phyloP scores from a whole-genome alignment of 1,140 invertebrate genomes.

The Melitaea cinxia region DNA sequence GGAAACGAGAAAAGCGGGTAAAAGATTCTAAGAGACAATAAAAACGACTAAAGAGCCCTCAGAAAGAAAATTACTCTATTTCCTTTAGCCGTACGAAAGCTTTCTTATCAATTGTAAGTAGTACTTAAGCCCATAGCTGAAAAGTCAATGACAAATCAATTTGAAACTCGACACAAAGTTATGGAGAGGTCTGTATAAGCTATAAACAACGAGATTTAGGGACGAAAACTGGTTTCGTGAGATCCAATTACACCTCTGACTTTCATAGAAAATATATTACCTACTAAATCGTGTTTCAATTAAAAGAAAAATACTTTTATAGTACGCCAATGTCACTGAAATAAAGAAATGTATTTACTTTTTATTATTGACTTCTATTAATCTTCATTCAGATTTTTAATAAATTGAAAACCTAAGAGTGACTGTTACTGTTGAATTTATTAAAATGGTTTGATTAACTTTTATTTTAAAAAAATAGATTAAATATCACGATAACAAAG shows the following conservation, averaged over 20 bases:
- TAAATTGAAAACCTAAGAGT: too few relatives aligned
- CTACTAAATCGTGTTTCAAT: neutral
- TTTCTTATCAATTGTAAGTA: slow-evolving; percentile 34
- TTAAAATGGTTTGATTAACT: too few relatives aligned
- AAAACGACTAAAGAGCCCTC: slow-evolving; percentile 41
- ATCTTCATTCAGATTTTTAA: too few relatives aligned
- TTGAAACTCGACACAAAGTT: slow-evolving; percentile 4
- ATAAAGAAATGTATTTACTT: neutral
- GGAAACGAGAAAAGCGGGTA: slow-evolving; percentile 35
- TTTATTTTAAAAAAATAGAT: too few relatives aligned
- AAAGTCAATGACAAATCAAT: slow-evolving; percentile 30
- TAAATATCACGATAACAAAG: too few relatives aligned
- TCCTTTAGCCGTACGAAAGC: slow-evolving; percentile 23
- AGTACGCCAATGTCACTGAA: neutral
- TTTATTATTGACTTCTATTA: too few relatives aligned
- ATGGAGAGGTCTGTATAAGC: neutral
- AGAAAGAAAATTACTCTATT: slow-evolving; percentile 39
- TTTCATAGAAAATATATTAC: too few relatives aligned
- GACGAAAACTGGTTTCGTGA: neutral
- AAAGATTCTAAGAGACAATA: slow-evolving; percentile 42
- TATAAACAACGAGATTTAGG: slow-evolving; percentile 5
- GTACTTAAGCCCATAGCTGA: slow-evolving; percentile 19
- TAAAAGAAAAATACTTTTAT: neutral
- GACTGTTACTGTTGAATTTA: too few relatives aligned
- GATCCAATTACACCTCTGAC: slow-evolving; percentile 5